A percentile compares a stretch with the other conserved stretches of the same genome.
Conservation (phyloP, 1,140 invertebrate species). For the Episyrphus balteatus region DNA sequence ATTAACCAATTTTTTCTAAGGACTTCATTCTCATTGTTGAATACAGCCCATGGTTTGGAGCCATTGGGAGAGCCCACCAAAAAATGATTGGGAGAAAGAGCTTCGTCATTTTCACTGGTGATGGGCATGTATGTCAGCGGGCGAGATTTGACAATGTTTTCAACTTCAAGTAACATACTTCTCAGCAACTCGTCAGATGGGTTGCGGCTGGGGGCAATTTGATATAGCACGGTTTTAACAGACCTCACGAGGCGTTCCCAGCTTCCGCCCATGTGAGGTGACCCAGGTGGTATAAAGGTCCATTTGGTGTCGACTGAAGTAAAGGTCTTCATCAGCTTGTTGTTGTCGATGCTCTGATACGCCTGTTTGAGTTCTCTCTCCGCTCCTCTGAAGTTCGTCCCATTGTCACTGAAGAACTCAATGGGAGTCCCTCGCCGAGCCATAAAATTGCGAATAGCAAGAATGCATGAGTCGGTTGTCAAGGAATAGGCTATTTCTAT, state of each 20-base stretch:
- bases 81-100: conserved; percentile 7
- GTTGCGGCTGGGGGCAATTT: conserved; percentile 7
- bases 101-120: conserved; percentile 13
- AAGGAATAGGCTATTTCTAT: conserved; percentile 32
- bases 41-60: too few relatives aligned
- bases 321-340: too few relatives aligned
- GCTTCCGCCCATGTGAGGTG: conserved; percentile 4
- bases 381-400: conserved; percentile 32
- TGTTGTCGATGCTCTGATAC: too few relatives aligned
- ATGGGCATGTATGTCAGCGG: conserved; percentile 18
- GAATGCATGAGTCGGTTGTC: conserved; percentile 28
- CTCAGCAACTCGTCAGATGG: conserved; percentile 14
- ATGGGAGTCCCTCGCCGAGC: conserved; percentile 22
- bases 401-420: conserved; percentile 29
- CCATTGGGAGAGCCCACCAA: conserved; percentile 1
- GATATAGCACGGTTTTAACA: conserved; percentile 13
- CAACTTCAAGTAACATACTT: conserved; percentile 16
- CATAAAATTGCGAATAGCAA: conserved; percentile 32
- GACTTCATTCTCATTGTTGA: neutral
- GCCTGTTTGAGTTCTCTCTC: neutral
- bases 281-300: too few relatives aligned
- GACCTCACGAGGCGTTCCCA: conserved; percentile 18
- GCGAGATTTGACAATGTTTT: conserved; percentile 15
- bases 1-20: conserved; percentile 5
- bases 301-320: too few relatives aligned